Base-by-base conservation (phyloP, 2,888 invertebrate genomes). In the Cistogaster globosa region DNA sequence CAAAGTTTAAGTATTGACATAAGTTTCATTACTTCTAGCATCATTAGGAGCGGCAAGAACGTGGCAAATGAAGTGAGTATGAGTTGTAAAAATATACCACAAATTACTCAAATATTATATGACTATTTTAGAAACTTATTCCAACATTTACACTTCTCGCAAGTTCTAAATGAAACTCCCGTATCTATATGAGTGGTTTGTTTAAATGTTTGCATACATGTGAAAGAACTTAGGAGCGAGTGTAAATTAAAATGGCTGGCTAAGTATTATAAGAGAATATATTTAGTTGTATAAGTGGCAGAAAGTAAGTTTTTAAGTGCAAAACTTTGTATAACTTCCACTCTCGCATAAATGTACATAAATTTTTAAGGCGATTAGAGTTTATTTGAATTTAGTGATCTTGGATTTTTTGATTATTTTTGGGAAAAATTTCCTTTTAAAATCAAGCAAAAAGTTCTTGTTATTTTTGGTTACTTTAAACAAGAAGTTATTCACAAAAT, bases 51-150 rank as follows among this genome's bases (percentile, higher is more conserved):
- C 48, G 63, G 22, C 55, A 51, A 20, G 12, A 75, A 45, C 60
- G 60, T 69, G 62, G 57, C 79, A 79, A 79, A 79, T 75, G 69
- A 83, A 78, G 67, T 67, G 51, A 48, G 71, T 45, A 57, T 20
- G 63, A 80, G 69, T 69, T 82, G 57, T 76, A 63, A 55, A 45
- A 63, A 75, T 22, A 76, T 63, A 71, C 76, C 82, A 65, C 82
- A 76, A 82, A 82, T 82, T 76, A 53, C 76, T 81, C 58, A 71
- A 75, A 80, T 80, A 79, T 84, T 75, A 84, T 80, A 76, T 84
- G 84, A 84, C 80, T 84, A 84, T 80, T 80, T 81, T 60, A 72
- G 58, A 63, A 84, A 84, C 60, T 81, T 76, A 65, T 63, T n/a
- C 57, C 57, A 76, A 62, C 67, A 62, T 38, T 53, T 74, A 55